Base-by-base conservation (phyloP, 2,888 invertebrate species). In the Andrena trimmerana region DNA sequence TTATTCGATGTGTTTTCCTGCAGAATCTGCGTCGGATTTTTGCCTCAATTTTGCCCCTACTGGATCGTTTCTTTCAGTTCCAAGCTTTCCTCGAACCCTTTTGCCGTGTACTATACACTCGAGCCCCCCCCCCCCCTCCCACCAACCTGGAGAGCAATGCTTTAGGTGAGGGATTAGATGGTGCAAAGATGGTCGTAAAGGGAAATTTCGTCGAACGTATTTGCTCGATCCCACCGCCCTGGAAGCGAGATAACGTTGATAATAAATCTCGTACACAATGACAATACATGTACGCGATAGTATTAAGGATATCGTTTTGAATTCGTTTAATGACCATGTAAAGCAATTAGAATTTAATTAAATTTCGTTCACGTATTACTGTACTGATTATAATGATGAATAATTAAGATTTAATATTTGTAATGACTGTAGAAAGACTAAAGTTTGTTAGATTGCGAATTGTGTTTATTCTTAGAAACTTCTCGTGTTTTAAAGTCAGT, bases 171-270 rank as follows among this genome's bases (percentile, higher is more conserved):
- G 78, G 78, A 85, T 87, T 87, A 87, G 83, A 66, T 63, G 75
- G 79, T 16, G 81, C 72, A 67, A 78, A 78, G 81, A 80, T 77
- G 78, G 60, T 74, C 76, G 81, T 82, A 85, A 85, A 85, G 79
- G 87, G 85, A 85, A 85, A 87, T 85, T 85, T 81, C 65, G 79
- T 68, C 70, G 76, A 76, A 78, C 69, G 75, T 86, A 70, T 80
- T 84, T 73, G 59, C 67, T 50, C 79, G 67, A 78, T 74, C 52
- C 67, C 48, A 42, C 52, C 42, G 27, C 13, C n/a, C 24, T 24
- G 31, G 20, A 7, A 6, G 20, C 16, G 54, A 59, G 78, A 76
- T 71, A 65, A 59, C 50, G 48, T 29, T 29, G 29, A 42, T n/a
- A 57, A 57, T 16, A 63, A 59, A 62, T 16, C 24, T 57, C 10